A percentile compares a stretch with the other conserved stretches of the same genome.
phyloP scores from a whole-genome alignment of 2,888 invertebrate species.

The Stenotaenia linearis region DNA sequence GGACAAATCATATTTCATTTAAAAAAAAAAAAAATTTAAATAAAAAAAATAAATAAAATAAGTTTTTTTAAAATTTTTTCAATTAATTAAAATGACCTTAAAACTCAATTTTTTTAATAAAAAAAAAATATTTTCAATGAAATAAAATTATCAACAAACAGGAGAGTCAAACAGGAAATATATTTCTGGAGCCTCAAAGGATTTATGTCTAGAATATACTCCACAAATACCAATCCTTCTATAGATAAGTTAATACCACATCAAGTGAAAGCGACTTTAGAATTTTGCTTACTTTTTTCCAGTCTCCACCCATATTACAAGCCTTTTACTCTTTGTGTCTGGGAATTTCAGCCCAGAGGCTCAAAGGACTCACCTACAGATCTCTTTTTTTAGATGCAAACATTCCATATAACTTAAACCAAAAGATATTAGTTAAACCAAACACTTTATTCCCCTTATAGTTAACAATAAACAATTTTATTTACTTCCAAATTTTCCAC shows the following conservation, averaged over 20 bases:
- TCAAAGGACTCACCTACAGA: constrained; percentile 5
- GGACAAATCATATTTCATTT: background rate
- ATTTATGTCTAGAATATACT: background rate
- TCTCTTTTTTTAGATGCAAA: background rate
- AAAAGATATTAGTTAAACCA: background rate
- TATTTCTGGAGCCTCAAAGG: background rate
- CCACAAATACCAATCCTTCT: constrained; percentile 2
- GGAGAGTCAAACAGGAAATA: background rate
- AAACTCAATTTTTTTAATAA: too few species aligned
- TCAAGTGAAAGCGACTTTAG: background rate
- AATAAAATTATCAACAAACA: background rate
- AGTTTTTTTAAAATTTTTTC: too few species aligned
- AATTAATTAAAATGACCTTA: too few species aligned
- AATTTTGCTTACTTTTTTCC: background rate
- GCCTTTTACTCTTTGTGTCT: constrained; percentile 14
- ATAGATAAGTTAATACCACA: background rate
- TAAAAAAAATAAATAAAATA: too few species aligned
- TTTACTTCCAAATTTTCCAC: background rate
- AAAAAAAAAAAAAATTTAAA: too few species aligned
- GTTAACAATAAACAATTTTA: background rate
- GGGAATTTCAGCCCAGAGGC: constrained; percentile 26
- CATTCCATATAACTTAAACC: background rate
- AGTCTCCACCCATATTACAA: constrained; percentile 21
- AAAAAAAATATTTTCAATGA: too few species aligned
- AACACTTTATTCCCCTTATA: too few species aligned